A percentile compares a stretch with the other conserved stretches of the same genome.
Conservation (phyloP, 2,888 invertebrate species). For the Ecliptopera silaceata region DNA sequence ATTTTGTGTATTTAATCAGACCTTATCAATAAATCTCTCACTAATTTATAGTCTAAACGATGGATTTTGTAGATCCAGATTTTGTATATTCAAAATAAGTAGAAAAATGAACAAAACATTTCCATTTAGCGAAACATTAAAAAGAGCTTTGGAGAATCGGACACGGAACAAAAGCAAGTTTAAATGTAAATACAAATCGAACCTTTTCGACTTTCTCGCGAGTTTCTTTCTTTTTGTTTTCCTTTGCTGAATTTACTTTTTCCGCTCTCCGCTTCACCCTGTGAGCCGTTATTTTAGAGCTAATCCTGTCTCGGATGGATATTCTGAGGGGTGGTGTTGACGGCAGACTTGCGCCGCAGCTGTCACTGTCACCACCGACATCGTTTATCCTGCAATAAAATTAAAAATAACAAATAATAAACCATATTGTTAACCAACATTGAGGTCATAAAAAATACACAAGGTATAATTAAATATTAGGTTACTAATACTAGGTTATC, state of each 20-base stretch:
- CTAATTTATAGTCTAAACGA: too few relatives aligned
- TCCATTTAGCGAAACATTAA: slow-evolving; percentile 42
- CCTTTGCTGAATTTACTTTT: slow-evolving; percentile 46
- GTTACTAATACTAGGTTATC: too few relatives aligned
- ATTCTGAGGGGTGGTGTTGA: slow-evolving; percentile 48
- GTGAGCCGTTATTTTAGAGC: slow-evolving; percentile 55
- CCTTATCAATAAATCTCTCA: too few relatives aligned
- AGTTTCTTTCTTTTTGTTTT: slow-evolving; percentile 53
- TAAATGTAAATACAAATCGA: slow-evolving; percentile 43
- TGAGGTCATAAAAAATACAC: too few relatives aligned
- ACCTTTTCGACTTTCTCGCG: slow-evolving; percentile 66
- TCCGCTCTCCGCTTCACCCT: slow-evolving; percentile 53
- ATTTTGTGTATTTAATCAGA: too few relatives aligned
- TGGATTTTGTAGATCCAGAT: too few relatives aligned
- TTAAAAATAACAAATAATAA: too few relatives aligned
- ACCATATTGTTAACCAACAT: too few relatives aligned
- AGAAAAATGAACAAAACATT: slow-evolving; percentile 20
- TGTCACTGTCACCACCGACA: slow-evolving; percentile 53
- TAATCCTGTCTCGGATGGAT: slow-evolving; percentile 64
- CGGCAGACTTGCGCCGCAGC: slow-evolving; percentile 42
- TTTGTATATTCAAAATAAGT: slow-evolving; percentile 28
- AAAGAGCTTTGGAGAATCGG: slow-evolving; percentile 37
- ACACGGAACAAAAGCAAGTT: slow-evolving; percentile 33
- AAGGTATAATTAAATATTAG: too few relatives aligned
- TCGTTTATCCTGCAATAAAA: slow-evolving; percentile 57